Percentiles rank a stretch among this genome's conserved stretches.
Conservation (phyloP, 2,888 invertebrate genomes). For the Phasia obesa region DNA sequence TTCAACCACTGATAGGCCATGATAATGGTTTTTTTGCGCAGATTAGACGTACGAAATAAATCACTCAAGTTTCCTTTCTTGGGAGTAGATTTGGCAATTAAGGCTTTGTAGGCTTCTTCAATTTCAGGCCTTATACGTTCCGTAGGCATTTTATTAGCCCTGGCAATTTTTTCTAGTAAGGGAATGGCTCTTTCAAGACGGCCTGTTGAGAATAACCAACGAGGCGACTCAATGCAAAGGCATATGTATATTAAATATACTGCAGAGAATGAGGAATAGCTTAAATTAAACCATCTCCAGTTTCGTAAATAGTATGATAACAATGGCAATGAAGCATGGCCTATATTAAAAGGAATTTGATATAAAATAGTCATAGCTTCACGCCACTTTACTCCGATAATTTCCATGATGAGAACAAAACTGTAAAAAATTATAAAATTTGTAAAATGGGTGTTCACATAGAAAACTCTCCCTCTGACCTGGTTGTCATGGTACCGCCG, state of each 20-base stretch:
- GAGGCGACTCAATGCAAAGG: constrained; percentile 89
- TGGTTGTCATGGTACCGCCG: constrained; percentile 92
- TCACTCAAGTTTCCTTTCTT: constrained; percentile 85
- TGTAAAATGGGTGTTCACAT: neutral
- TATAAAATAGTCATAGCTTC: constrained; percentile 84
- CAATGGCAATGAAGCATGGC: constrained; percentile 86
- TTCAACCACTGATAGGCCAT: constrained; percentile 92
- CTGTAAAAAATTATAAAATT: constrained; percentile 78
- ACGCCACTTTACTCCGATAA: constrained; percentile 85
- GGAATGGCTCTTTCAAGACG: constrained; percentile 85
- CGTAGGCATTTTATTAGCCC: constrained; percentile 83
- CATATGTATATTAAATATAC: constrained; percentile 79
- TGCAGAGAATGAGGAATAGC: constrained; percentile 85
- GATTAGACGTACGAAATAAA: constrained; percentile 87
- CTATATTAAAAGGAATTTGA: constrained; percentile 88
- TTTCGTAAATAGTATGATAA: constrained; percentile 87
- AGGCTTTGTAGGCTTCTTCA: constrained; percentile 82
- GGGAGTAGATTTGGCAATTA: constrained; percentile 80
- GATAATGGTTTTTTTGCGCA: constrained; percentile 88
- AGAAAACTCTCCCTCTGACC: constrained; percentile 72
- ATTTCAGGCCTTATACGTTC: constrained; percentile 83
- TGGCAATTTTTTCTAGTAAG: constrained; percentile 86
- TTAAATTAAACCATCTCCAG: constrained; percentile 87
- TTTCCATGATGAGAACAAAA: constrained; percentile 88
- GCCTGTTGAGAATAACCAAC: constrained; percentile 89